Evolutionary conservation across 2,888 invertebrate genomes (phyloP).

Genomic region (Calameuta idolon): DNA sequence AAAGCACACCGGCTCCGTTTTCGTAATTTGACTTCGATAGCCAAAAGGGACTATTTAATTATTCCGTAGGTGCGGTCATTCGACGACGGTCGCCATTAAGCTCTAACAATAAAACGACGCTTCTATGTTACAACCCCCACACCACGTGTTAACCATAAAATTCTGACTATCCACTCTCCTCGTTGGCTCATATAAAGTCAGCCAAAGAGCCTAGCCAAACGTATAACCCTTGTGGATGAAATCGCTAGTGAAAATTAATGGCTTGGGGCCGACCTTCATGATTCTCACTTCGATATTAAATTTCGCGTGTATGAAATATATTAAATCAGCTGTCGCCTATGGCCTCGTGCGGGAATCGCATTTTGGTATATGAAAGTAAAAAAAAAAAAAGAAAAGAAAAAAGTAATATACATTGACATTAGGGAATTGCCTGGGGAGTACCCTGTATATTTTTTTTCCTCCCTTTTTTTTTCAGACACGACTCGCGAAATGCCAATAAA

Average conservation of each 20-base stretch:
- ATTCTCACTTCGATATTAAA: neutral
- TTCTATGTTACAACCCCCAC: conserved; percentile 20
- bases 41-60: conserved; percentile 8
- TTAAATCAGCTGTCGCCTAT: neutral
- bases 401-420: neutral
- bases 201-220: neutral
- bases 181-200: conserved; percentile 1
- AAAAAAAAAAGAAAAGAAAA: neutral
- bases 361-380: neutral
- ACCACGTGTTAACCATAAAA: conserved; percentile 23
- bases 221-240: neutral
- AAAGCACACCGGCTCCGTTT: neutral
- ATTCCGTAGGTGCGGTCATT: conserved; percentile 10
- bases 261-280: neutral
- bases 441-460: neutral
- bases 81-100: conserved; percentile 18
- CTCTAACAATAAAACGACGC: conserved; percentile 21
- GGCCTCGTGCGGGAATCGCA: neutral
- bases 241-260: neutral
- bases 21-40: neutral
- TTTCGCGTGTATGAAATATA: neutral
- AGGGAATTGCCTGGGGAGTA: neutral
- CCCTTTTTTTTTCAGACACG: neutral
- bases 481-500: neutral
- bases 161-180: conserved; percentile 14